Percentiles rank a stretch among this genome's conserved stretches.
Conservation (phyloP, 1,140 invertebrate species). For the Tetramorium parvispinum region DNA sequence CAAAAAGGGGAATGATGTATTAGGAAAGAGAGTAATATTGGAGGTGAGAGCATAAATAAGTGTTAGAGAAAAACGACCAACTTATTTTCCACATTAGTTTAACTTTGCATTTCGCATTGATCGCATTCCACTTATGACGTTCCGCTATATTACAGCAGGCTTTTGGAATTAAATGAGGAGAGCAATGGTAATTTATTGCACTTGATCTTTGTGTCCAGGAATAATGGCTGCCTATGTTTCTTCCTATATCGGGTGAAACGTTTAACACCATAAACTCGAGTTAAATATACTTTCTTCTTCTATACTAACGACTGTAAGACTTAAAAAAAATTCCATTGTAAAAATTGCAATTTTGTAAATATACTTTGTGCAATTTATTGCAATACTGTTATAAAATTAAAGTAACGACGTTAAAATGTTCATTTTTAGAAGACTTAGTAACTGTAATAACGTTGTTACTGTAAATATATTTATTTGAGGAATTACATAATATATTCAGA, state of each 20-base stretch:
- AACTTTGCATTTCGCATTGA: constrained; percentile 30
- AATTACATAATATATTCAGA: not conserved
- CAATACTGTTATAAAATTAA: not conserved
- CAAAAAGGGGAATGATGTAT: not conserved
- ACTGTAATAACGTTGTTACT: not conserved
- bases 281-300: not conserved
- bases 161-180: constrained; percentile 45
- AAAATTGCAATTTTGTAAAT: not conserved
- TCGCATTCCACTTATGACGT: constrained; percentile 26
- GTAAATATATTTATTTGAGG: not conserved
- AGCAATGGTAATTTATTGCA: constrained; percentile 75
- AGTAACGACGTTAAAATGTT: not conserved
- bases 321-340: not conserved
- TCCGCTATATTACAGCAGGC: constrained; percentile 31
- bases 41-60: not conserved
- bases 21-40: not conserved
- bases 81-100: constrained; percentile 35
- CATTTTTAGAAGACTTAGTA: not conserved
- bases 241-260: not conserved
- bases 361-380: not conserved
- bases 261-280: not conserved
- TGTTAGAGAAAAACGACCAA: constrained; percentile 6
- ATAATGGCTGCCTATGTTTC: constrained; percentile 65
- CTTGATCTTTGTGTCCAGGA: constrained; percentile 70
- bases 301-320: not conserved